Evolutionary conservation across 2,888 invertebrate species (phyloP).

Genomic region (Polyommatus iphigenia): DNA sequence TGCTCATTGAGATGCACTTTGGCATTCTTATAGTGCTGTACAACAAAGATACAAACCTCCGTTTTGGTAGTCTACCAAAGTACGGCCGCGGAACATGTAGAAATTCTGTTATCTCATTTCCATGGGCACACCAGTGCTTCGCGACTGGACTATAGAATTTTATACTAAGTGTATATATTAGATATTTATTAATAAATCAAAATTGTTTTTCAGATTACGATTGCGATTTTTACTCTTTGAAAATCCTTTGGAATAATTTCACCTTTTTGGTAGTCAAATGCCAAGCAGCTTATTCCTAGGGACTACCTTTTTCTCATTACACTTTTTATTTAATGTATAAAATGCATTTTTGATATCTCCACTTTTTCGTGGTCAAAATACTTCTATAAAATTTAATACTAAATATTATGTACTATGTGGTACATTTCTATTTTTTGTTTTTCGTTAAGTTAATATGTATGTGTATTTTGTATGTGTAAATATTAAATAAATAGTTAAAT

Average conservation of each 20-base stretch:
- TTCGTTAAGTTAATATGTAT: conserved; percentile 17
- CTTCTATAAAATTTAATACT: not conserved
- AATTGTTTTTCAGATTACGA: not conserved
- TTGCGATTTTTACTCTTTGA: not conserved
- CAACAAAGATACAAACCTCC: not conserved
- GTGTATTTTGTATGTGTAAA: not conserved
- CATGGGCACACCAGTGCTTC: not conserved
- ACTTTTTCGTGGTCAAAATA: not conserved
- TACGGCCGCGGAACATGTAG: not conserved
- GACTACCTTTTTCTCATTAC: not conserved
- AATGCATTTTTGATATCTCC: not conserved
- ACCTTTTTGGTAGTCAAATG: not conserved
- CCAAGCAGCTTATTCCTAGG: not conserved
- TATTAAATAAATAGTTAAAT: conserved; percentile 24
- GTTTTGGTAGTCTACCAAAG: not conserved
- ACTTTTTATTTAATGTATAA: not conserved
- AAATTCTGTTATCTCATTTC: not conserved
- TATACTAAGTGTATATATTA: not conserved
- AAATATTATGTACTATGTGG: not conserved
- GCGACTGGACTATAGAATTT: not conserved
- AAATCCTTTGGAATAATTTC: not conserved
- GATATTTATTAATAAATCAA: not conserved
- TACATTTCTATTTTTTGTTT: not conserved
- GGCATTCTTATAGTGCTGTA: not conserved
- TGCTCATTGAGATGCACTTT: not conserved